Evolutionary conservation across 2,888 invertebrate genomes (phyloP), one percentile per base, ranked within the genome.

Genomic region (Melieria omissa): DNA sequence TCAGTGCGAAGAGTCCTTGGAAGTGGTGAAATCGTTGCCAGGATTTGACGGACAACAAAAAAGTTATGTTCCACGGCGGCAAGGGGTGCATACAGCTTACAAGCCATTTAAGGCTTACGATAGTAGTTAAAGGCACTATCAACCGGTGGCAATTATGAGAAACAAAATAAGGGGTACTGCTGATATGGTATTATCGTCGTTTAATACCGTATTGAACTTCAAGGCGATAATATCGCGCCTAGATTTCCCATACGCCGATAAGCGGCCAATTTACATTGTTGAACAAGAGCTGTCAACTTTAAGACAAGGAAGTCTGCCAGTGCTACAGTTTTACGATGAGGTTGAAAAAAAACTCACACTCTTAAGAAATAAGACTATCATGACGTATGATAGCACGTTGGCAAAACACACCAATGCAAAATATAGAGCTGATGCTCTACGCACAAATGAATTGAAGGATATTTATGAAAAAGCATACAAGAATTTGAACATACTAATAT

Each of bases 11-110:
- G 16, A 16, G 16, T 16, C 16, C 2, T 16, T 16, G 2, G 16
- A 16, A 16, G 16, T 16, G 16, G 16, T 16, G 16, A 16, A 16
- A 16, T 16, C 16, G 16, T 16, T 16, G 16, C 16, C 16, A 1
- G 16, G 2, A 16, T 72, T 70, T 47, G 46, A 62, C n/a, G 70
- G 65, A 8, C 46, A 71, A 10, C 70, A 73, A 29, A 71, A 54
- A n/a, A 63, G 62, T 9, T 74, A 75, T 41, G 70, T 76, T 9
- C 64, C 73, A 4, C 72, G 70, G 74, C 62, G 63, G 10, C 75
- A 74, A 62, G 68, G 72, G 44, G 73, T 61, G 9, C 65, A 29
- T 46, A 41, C 58, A 7, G 66, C 46, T 29, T 66, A 66, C 57
- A 57, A 46, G 64, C 16, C 58, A 14, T 45, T n/a, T 57, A 7